phyloP scores from a whole-genome alignment of 2,797 vertebrate genomes.

The Syncerus caffer region DNA sequence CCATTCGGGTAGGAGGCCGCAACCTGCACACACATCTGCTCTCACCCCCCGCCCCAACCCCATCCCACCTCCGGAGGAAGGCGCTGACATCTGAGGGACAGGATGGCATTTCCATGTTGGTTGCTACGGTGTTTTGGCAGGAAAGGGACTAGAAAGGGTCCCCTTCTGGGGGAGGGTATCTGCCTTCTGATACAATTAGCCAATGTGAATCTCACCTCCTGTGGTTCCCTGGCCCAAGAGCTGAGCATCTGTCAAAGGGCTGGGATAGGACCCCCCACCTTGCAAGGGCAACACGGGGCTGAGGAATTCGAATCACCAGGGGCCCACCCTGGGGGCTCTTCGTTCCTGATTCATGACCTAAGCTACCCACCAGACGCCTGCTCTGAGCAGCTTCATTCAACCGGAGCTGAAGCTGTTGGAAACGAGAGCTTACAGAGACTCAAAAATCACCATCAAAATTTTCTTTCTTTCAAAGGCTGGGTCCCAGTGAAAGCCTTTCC shows the following conservation, averaged over 20 bases:
- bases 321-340: conserved; percentile 66
- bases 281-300: conserved; percentile 71
- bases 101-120: conserved; percentile 21
- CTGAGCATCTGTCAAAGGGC: conserved; percentile 58
- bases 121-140: conserved; percentile 33
- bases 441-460: accelerated
- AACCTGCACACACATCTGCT: neutral
- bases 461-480: neutral
- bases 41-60: neutral
- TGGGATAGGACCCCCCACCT: conserved; percentile 71
- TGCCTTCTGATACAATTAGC: neutral
- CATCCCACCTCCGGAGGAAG: neutral
- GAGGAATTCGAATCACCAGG: conserved; percentile 69
- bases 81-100: neutral
- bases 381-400: neutral
- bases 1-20: too few relatives aligned
- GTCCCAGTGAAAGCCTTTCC: too few relatives aligned
- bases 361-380: neutral
- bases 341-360: conserved; percentile 51
- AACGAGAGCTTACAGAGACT: neutral
- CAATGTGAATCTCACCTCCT: conserved; percentile 44
- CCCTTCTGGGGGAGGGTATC: neutral
- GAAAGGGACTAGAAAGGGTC: conserved; percentile 50
- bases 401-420: accelerated
- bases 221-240: conserved; percentile 36